Evolutionary conservation across 1,140 invertebrate species (phyloP).

Genomic region (Drosophila bocqueti): DNA sequence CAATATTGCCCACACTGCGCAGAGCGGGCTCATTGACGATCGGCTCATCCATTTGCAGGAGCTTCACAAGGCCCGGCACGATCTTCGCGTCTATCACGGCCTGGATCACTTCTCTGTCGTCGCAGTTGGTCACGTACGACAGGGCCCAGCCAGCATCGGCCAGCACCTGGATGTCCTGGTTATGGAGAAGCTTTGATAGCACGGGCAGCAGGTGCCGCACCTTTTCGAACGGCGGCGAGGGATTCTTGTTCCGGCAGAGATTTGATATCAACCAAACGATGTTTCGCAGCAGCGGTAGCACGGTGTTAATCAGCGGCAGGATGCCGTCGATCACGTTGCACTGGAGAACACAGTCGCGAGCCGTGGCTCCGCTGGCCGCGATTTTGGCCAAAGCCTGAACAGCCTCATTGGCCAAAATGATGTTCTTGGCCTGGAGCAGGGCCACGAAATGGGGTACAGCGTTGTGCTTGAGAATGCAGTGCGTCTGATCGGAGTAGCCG

Average conservation of each 20-base stretch:
- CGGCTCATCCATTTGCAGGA: slow-evolving; percentile 90
- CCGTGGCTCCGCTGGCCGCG: slow-evolving; percentile 93
- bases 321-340: slow-evolving; percentile 88
- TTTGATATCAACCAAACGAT: slow-evolving; percentile 97
- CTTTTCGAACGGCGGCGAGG: slow-evolving; percentile 90
- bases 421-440: slow-evolving; percentile 90
- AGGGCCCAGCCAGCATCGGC: slow-evolving; percentile 98
- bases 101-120: slow-evolving; percentile 94
- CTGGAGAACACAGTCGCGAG: slow-evolving; percentile 91
- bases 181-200: slow-evolving; percentile 91
- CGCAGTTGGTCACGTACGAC: slow-evolving; percentile 97
- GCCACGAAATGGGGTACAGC: slow-evolving; percentile 94
- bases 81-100: slow-evolving; percentile 90
- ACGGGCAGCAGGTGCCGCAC: slow-evolving; percentile 93
- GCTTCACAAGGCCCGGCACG: slow-evolving; percentile 90
- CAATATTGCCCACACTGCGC: slow-evolving; percentile 94
- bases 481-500: slow-evolving; percentile 96
- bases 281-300: slow-evolving; percentile 86
- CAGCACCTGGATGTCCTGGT: slow-evolving; percentile 91
- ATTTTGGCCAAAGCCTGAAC: slow-evolving; percentile 99
- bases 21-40: slow-evolving; percentile 96
- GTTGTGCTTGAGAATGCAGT: slow-evolving; percentile 92
- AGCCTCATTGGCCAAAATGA: slow-evolving; percentile 95
- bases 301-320: slow-evolving; percentile 88
- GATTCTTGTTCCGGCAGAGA: slow-evolving; percentile 91